A percentile compares a stretch with the other conserved stretches of the same genome.
These are phyloP conservation scores for Promerops cafer DNA, from an alignment of 2,113 vertebrate genomes.

Conservation along the genomic window DNA sequence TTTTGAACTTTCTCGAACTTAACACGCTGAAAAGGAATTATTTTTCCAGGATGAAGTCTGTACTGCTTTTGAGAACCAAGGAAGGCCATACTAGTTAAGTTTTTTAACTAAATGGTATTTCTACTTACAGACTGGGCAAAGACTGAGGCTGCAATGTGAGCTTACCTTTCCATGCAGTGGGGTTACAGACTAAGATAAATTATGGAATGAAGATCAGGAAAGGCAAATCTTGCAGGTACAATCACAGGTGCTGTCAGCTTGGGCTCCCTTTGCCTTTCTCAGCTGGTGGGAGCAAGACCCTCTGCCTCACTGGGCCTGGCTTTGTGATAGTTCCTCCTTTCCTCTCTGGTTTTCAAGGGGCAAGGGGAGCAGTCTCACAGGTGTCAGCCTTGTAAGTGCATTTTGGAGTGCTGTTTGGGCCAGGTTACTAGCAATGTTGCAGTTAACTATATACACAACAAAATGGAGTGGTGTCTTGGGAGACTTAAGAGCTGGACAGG, in stretches of 20 bases:
- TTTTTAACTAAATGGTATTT: not conserved
- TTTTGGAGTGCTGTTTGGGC: not conserved
- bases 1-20: not conserved
- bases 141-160: not conserved
- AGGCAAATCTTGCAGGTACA: not conserved
- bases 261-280: not conserved
- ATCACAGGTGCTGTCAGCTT: fast-evolving
- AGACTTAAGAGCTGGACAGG: not conserved
- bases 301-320: not conserved
- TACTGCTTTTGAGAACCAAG: not conserved
- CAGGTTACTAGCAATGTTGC: not conserved
- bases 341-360: not conserved
- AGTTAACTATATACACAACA: not conserved
- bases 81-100: not conserved
- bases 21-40: not conserved
- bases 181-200: not conserved
- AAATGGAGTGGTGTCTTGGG: not conserved
- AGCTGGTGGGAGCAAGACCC: not conserved
- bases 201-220: not conserved
- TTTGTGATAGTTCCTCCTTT: not conserved
- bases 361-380: not conserved
- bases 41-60: not conserved
- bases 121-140: not conserved
- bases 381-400: not conserved
- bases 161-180: not conserved